Evolutionary conservation across 2,888 invertebrate species (phyloP), one percentile per base, ranked within the genome.

Genomic region (Lomographa bimaculata): DNA sequence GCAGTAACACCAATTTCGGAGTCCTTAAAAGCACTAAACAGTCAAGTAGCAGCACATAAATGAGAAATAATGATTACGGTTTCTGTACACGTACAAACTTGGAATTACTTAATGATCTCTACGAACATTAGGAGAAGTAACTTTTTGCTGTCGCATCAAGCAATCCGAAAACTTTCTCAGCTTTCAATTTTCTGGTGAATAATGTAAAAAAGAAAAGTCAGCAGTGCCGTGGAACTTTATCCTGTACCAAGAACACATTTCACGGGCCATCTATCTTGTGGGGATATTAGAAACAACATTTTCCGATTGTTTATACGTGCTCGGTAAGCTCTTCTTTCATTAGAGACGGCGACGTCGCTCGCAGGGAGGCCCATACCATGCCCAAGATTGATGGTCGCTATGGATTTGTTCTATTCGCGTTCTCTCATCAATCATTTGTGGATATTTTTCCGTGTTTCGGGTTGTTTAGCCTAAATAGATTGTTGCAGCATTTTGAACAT

Each of bases 371-470:
- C 42, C 60, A 55, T 53, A 54, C 60, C 64, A 57, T 53, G 52
- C 59, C 71, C 71, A 86, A 87, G 87, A 89, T 89, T 87, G 87
- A 89, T 89, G 84, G 75, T 69, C 60, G 64, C 64, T 79, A 85
- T 84, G 86, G 89, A 87, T 89, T 89, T 85, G 87, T 87, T 87
- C 85, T 83, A 87, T 87, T 83, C 86, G 79, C 74, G 80, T 72
- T 70, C 72, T 61, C 79, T 86, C 87, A 89, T 89, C 89, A 84
- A 89, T 89, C 89, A 89, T 87, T 81, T 70, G 77, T 74, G 80
- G 79, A 86, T 87, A 87, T 87, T 87, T 87, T 87, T 86, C 83
- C 85, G 73, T 86, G 84, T 87, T 80, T 79, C 79, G 77, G 80
- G 80, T 84, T 87, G 82, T 85, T 87, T 83, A 82, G 80, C 71